Conservation (phyloP, 2,888 invertebrate species). For the Drosophila picticornis region DNA sequence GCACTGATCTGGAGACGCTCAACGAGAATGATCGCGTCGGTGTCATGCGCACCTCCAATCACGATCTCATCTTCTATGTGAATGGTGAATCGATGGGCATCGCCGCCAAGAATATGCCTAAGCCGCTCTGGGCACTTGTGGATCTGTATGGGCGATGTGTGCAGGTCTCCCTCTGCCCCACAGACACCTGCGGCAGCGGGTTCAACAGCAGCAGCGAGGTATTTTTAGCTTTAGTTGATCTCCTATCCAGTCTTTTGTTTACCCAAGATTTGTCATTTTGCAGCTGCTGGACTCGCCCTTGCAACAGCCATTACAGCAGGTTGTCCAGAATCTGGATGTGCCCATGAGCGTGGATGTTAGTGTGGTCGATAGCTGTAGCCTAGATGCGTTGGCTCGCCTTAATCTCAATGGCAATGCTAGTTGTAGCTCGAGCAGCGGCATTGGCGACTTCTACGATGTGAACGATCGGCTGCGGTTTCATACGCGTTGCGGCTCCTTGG, state of each 20-base stretch:
- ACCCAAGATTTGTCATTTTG: not conserved
- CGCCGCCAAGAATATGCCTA: slow-evolving; percentile 91
- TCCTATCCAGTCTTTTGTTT: not conserved
- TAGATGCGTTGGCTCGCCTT: slow-evolving; percentile 45
- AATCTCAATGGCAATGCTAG: slow-evolving; percentile 41
- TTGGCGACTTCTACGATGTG: slow-evolving; percentile 79
- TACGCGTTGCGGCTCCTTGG: slow-evolving; percentile 93
- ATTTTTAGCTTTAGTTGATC: not conserved
- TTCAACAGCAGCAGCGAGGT: slow-evolving; percentile 32
- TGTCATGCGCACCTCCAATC: slow-evolving; percentile 92
- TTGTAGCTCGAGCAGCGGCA: slow-evolving; percentile 26
- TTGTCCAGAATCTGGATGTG: slow-evolving; percentile 83
- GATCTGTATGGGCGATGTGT: slow-evolving; percentile 94
- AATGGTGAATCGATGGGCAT: slow-evolving; percentile 96
- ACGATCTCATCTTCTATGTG: slow-evolving; percentile 94
- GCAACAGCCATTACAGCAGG: slow-evolving; percentile 68
- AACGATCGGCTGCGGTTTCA: slow-evolving; percentile 93
- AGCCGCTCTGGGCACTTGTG: slow-evolving; percentile 90
- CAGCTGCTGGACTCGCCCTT: slow-evolving; percentile 63
- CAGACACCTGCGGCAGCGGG: slow-evolving; percentile 13
- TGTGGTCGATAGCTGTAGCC: slow-evolving; percentile 56
- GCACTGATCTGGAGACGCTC: slow-evolving; percentile 92
- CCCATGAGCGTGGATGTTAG: slow-evolving; percentile 83
- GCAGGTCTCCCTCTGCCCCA: slow-evolving; percentile 88
- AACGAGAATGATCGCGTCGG: slow-evolving; percentile 94